Evolutionary conservation across 2,113 vertebrate species (phyloP), one percentile per base, ranked within the genome.

Genomic region (Notothenia coriiceps): DNA sequence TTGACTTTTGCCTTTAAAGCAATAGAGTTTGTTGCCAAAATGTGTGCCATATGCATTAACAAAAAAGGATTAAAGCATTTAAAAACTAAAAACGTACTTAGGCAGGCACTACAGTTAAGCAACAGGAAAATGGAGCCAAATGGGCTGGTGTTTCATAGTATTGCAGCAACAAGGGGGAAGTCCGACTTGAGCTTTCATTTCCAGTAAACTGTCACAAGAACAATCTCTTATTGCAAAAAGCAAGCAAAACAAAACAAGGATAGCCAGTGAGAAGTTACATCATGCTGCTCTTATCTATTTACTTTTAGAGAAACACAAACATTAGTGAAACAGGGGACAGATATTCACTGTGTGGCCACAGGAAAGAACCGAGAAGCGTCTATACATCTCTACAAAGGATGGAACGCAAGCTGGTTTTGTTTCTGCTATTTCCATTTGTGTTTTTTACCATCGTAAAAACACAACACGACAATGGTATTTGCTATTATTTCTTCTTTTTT

Each of bases 251-350:
- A 46, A 74, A 79, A 65, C 60, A 74, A 33, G 11, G 17, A 43
- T 51, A 6, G 9, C 17, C 52, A 57, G 49, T 2, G 5, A 70
- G 17, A n/a, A 13, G 40, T 76, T 68, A 75, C 84, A 76, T 67
- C 71, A 73, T 54, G 20, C 70, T 47, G 43, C 17, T 79, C 63
- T 89, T 85, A 83, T 89, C 88, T 89, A 75, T 93, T 86, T 79
- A 72, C 79, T 60, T 47, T 78, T 25, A 56, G 67, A 80, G 46
- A 43, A 84, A 75, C 74, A 70, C 80, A 89, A 84, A 84, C 80
- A 88, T 61, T 70, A 63, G 78, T 25, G 47, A 49, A 11, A 66
- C 61, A 20, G 20, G 15, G 63, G 51, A 33, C 61, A 56, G 49
- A 62, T 35, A 49, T 44, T 54, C 6, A 9, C 11, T 49, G 52